These are phyloP conservation scores for Xiphophorus hellerii DNA, from an alignment of 2,113 vertebrate species.

Conservation along the genomic window DNA sequence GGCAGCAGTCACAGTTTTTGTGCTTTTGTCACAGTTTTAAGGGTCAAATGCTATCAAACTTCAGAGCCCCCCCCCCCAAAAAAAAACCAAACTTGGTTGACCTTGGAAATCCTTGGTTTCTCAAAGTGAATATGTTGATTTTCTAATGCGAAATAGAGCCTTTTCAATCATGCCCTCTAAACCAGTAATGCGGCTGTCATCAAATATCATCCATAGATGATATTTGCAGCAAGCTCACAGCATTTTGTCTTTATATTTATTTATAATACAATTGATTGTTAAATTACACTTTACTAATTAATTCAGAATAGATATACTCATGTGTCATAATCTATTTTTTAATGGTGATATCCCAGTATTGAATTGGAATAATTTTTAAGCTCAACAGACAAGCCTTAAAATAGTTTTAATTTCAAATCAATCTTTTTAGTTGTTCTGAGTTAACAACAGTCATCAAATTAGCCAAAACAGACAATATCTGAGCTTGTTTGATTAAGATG, in stretches of 20 bases:
- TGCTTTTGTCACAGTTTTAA: neutral
- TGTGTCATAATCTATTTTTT: too few species aligned
- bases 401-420: neutral
- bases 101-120: neutral
- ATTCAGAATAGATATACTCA: too few species aligned
- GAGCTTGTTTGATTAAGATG: neutral
- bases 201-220: too few species aligned
- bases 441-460: constrained; percentile 26
- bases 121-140: neutral
- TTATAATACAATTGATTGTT: too few species aligned
- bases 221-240: too few species aligned
- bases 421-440: neutral
- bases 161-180: neutral
- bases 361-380: too few species aligned
- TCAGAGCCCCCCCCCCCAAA: neutral
- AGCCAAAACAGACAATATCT: constrained; percentile 28
- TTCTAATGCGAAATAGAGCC: neutral
- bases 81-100: neutral
- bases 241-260: too few species aligned
- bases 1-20: too few species aligned
- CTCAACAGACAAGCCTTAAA: too few species aligned
- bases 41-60: neutral
- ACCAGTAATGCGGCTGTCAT: neutral
- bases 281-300: too few species aligned
- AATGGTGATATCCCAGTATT: too few species aligned